Conservation (phyloP, 2,797 vertebrate species). For the Valencia hispanica region DNA sequence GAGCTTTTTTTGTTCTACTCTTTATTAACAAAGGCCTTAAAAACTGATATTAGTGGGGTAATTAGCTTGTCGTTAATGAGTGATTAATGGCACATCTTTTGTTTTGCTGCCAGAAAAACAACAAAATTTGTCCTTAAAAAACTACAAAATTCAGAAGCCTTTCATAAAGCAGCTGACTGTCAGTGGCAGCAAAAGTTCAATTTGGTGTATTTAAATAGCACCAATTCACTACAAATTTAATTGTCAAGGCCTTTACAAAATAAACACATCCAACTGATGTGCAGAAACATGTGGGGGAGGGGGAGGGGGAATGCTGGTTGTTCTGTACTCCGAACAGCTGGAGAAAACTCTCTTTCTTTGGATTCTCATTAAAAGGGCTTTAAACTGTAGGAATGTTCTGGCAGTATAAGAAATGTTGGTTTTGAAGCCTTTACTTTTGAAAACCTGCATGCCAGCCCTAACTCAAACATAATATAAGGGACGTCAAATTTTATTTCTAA, state of each 20-base stretch:
- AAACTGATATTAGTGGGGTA: neutral
- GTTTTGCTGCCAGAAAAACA: neutral
- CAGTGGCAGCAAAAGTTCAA: neutral
- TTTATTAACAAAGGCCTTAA: neutral
- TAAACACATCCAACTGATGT: neutral
- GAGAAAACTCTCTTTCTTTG: neutral
- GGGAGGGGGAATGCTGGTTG: neutral
- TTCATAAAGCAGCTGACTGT: neutral
- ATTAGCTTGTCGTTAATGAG: neutral
- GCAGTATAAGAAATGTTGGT: conserved; percentile 15
- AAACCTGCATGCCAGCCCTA: neutral
- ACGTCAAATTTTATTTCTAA: conserved; percentile 22
- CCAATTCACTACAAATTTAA: neutral
- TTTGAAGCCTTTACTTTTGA: neutral
- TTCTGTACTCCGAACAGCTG: neutral
- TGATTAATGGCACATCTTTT: neutral
- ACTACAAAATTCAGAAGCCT: no score
- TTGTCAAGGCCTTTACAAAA: neutral
- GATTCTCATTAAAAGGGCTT: conserved; percentile 8
- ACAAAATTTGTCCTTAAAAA: neutral
- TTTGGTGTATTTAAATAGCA: neutral
- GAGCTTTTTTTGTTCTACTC: neutral
- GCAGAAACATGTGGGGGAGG: neutral
- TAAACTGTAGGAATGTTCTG: conserved; percentile 31
- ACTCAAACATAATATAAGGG: neutral